Conservation (phyloP, 2,797 vertebrate genomes). For the Argya squamiceps region DNA sequence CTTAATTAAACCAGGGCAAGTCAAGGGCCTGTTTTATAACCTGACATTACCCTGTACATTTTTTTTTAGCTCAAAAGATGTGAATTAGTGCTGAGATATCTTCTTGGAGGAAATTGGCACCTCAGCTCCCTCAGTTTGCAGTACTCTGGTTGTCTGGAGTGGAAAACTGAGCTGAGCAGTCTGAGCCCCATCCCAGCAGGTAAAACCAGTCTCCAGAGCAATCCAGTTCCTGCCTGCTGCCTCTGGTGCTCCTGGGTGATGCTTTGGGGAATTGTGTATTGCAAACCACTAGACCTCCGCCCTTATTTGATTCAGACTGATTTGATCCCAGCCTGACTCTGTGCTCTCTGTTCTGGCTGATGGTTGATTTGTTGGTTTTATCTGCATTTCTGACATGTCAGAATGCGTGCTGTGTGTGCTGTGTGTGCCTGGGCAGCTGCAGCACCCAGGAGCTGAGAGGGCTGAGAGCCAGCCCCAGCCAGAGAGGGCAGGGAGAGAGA, state of each 20-base stretch:
- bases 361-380: background rate
- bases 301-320: background rate
- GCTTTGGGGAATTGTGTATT: background rate
- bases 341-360: background rate
- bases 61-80: conserved; percentile 31
- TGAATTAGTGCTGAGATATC: conserved; percentile 7
- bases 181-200: background rate
- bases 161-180: background rate
- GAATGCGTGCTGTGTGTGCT: background rate
- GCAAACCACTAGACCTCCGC: background rate
- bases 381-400: background rate
- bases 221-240: background rate
- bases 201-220: background rate
- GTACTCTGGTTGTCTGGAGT: background rate
- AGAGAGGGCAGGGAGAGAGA: background rate
- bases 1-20: conserved; percentile 66
- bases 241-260: background rate
- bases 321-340: rapidly evolving
- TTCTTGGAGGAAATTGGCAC: background rate
- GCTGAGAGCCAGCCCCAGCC: background rate
- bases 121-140: background rate
- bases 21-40: conserved; percentile 55
- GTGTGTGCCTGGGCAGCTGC: background rate
- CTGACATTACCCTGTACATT: conserved; percentile 20
- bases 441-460: background rate